Evolutionary conservation across 2,888 invertebrate species (phyloP).

Genomic region (Caenorhabditis parvicauda): DNA sequence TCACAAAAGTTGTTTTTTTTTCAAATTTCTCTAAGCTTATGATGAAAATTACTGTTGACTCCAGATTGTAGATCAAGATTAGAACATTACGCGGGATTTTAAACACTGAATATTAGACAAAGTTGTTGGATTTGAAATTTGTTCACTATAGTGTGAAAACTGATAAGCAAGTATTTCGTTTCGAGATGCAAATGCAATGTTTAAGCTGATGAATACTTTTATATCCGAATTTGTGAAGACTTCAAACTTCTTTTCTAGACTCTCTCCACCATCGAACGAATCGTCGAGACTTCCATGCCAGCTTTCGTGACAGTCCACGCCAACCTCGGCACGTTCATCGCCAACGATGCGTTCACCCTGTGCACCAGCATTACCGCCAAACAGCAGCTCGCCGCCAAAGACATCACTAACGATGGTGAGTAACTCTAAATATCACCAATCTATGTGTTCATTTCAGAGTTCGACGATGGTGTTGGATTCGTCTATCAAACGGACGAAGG

Average conservation of each 20-base stretch:
- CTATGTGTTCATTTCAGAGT: slow-evolving; percentile 15
- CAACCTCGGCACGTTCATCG: slow-evolving; percentile 93
- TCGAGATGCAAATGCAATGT: no score
- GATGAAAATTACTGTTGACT: no score
- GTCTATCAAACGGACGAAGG: slow-evolving; percentile 64
- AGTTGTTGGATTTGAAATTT: no score
- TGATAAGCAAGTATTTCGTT: no score
- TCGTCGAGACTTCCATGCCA: slow-evolving; percentile 80
- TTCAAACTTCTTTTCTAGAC: slow-evolving; percentile 73
- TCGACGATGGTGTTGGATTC: slow-evolving; percentile 44
- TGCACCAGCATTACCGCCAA: slow-evolving; percentile 84
- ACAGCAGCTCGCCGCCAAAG: slow-evolving; percentile 67
- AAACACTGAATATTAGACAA: no score
- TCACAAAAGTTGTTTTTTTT: no score
- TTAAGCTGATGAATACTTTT: no score
- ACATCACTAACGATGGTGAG: slow-evolving; percentile 49
- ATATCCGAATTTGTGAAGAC: no score
- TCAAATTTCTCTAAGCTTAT: no score
- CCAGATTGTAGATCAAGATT: no score
- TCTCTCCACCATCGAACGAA: slow-evolving; percentile 76
- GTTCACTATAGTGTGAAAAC: no score
- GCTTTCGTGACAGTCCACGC: slow-evolving; percentile 77
- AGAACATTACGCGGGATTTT: no score
- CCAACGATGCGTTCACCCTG: slow-evolving; percentile 88
- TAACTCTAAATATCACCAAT: background rate